phyloP scores from a whole-genome alignment of 92 coral and sea anemone genomes.

The Palythoa grandis region DNA sequence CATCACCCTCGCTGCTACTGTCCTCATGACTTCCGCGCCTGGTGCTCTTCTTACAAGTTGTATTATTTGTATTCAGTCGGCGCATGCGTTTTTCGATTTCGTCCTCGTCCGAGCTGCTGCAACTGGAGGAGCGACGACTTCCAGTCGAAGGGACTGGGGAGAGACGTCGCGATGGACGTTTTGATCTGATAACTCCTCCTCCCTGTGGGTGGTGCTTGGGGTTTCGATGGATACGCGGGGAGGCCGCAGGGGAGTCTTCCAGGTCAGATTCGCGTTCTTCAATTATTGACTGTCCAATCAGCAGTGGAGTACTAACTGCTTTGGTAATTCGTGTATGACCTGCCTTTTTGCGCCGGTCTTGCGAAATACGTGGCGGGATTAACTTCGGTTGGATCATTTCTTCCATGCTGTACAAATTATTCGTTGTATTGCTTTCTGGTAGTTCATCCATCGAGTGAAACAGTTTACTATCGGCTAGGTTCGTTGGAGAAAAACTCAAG shows the following conservation, averaged over 20 bases:
- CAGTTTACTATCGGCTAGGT: constrained; percentile 54
- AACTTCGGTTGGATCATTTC: constrained; percentile 54
- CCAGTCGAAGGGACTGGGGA: constrained; percentile 93
- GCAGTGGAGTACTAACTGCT: constrained; percentile 86
- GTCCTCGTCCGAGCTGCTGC: constrained; percentile 96
- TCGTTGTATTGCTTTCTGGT: constrained; percentile 35
- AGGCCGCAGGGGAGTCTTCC: constrained; percentile 92
- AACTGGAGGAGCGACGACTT: constrained; percentile 94
- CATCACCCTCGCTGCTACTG: constrained; percentile 91
- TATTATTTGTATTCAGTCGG: constrained; percentile 81
- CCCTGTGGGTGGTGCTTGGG: constrained; percentile 72
- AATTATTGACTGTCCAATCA: constrained; percentile 84
- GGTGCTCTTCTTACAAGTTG: constrained; percentile 76
- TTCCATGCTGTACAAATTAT: constrained; percentile 63
- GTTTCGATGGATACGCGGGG: constrained; percentile 89
- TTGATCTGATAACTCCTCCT: constrained; percentile 81
- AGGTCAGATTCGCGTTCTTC: constrained; percentile 98
- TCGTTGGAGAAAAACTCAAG: constrained; percentile 37
- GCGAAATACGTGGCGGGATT: constrained; percentile 55
- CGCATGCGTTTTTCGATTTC: constrained; percentile 96
- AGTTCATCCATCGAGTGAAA: constrained; percentile 64
- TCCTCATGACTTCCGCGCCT: constrained; percentile 88
- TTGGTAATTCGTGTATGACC: constrained; percentile 73
- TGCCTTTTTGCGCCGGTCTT: constrained; percentile 55
- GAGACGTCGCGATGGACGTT: constrained; percentile 78